phyloP scores from a whole-genome alignment of 1,140 invertebrate species.

The Eulimnadia texana region DNA sequence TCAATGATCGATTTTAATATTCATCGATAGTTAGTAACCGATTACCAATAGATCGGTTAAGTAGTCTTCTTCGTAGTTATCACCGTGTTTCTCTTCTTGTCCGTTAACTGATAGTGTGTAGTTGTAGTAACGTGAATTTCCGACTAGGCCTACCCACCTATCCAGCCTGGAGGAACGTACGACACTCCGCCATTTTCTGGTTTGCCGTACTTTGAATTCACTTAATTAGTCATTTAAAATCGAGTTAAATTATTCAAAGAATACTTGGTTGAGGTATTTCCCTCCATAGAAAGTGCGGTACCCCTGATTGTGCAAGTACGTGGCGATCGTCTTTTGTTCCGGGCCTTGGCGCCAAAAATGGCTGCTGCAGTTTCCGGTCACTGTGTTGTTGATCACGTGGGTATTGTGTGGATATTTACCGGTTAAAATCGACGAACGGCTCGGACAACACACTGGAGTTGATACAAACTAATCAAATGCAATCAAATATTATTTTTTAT shows the following conservation, averaged over 20 bases:
- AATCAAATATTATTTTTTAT: constrained; percentile 2
- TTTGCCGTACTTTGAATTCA: constrained; percentile 42
- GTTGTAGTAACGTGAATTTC: constrained; percentile 77
- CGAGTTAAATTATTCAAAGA: constrained; percentile 12
- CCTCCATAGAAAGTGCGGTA: constrained; percentile 72
- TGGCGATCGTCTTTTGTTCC: constrained; percentile 52
- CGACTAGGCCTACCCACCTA: constrained; percentile 59
- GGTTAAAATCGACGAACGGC: constrained; percentile 67
- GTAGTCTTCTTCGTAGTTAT: constrained; percentile 49
- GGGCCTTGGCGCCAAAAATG: constrained; percentile 42
- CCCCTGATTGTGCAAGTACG: constrained; percentile 41
- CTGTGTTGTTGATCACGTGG: constrained; percentile 56
- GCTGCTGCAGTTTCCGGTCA: constrained; percentile 57
- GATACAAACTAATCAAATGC: constrained; percentile 45
- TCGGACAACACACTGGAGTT: constrained; percentile 76
- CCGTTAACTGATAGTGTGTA: constrained; percentile 75
- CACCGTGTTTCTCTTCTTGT: constrained; percentile 35
- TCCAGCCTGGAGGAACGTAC: constrained; percentile 63
- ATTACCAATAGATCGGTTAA: constrained; percentile 70
- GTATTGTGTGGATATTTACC: constrained; percentile 76
- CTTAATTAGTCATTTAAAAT: background rate
- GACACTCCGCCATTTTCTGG: constrained; percentile 39
- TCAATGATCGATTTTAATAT: background rate
- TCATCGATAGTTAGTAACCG: background rate
- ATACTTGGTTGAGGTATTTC: constrained; percentile 69